Evolutionary conservation across 2,113 vertebrate genomes (phyloP), one percentile per base, ranked within the genome.

Genomic region (Tapirus terrestris): DNA sequence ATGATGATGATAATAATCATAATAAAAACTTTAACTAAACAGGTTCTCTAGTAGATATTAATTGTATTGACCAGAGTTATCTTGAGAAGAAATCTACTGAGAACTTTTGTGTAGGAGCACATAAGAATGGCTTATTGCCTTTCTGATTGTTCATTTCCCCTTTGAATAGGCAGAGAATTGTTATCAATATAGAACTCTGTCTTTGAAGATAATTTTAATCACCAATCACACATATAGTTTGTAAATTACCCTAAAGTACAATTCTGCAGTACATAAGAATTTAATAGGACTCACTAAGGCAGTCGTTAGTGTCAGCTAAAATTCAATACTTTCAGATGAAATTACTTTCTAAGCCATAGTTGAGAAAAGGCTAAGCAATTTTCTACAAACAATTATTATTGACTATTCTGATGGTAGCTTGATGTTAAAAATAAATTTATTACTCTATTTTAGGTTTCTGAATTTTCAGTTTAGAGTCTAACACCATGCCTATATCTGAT

Each of bases 341-440:
- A 98, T 96, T 97, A 63, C 92, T 94, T 98, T 96, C 75, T 25
- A 98, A 97, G 70, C 7, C 85, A 63, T 92, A 96, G 82, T 94
- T 96, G 67, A 94, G 8, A 29, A 85, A 43, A 98, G 29, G 83
- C 16, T 92, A 72, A 97, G 82, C 1, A 29, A 97, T 98, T 98
- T 98, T 67, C 75, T 73, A 80, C n/a, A 97, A 94, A 89, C 17
- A 96, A 83, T 97, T 98, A 91, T 94, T 98, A 95, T 97, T 97
- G 96, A 95, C 58, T 98, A 90, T 1, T 48, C 25, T 83, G 58
- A 27, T 67, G 20, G 36, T 65, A 97, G 45, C 12, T 76, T 9
- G 58, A 67, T 94, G 45, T 96, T 98, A 97, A 98, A 98, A 94
- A 93, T 29, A 91, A 97, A 97, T 98, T 97, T 98, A 98, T 91